Conservation (phyloP, 2,797 vertebrate species). For the Phrynocephalus vlangalii region DNA sequence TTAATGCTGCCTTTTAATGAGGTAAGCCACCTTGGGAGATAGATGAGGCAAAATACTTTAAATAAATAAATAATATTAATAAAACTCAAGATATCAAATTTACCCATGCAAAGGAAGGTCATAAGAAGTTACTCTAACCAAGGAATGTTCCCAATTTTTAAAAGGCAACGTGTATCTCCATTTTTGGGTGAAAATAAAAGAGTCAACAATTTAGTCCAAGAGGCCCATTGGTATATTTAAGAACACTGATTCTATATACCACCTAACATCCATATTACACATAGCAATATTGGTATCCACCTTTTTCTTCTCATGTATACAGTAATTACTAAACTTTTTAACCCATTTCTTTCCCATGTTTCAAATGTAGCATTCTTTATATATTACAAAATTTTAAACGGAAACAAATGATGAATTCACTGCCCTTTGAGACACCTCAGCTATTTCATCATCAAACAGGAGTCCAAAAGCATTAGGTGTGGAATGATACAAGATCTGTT, state of each 20-base stretch:
- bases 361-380: background rate
- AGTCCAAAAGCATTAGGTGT: conserved; percentile 47
- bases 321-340: background rate
- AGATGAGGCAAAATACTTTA: background rate
- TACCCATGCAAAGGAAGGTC: background rate
- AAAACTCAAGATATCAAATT: background rate
- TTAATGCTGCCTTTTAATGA: too few species aligned
- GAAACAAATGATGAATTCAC: conserved; percentile 6
- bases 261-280: conserved; percentile 22
- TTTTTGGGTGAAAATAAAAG: background rate
- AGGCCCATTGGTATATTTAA: background rate
- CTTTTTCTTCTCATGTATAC: conserved; percentile 35
- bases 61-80: background rate
- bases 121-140: background rate
- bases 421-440: conserved; percentile 18
- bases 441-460: conserved; percentile 47
- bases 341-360: background rate
- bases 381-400: background rate
- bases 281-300: conserved; percentile 5
- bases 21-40: too few species aligned
- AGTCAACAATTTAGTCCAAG: background rate
- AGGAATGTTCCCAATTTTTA: background rate
- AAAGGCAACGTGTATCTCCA: background rate
- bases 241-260: background rate
- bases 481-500: conserved; percentile 22